Base-by-base conservation (phyloP, 2,797 vertebrate genomes). In the Poliocrania exsul region DNA sequence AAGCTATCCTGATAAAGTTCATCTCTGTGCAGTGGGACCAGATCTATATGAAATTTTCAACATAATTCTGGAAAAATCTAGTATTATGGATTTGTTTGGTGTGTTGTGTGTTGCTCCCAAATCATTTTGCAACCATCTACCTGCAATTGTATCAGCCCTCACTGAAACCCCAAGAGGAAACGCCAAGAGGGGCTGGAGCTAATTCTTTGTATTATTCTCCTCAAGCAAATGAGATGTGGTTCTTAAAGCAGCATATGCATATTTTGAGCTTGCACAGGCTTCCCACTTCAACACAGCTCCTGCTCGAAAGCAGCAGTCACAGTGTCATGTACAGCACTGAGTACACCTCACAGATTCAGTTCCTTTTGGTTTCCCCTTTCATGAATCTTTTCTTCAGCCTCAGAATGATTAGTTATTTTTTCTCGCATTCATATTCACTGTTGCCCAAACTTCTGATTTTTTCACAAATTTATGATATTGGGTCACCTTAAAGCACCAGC, bases 121-220 rank as follows among this genome's bases (percentile, higher is more conserved):
- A 80, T 73, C 33, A 69, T 91, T 82, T 77, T 37, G 23, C 66
- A 88, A 88, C 26, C 65, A 71, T 64, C 70, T 81, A 90, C 47
- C 66, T 81, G 53, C 62, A 89, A 26, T n/a, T 61, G 1, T 86
- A 79, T 67, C 66, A 86, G 54, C 40, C 11, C 33, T 54, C 62
- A 84, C 81, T 75, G 37, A 91, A 91, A 58, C 13, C 16, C 25
- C 73, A 86, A 50, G 64, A 90, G 51, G 24, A 81, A 86, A 80
- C 46, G 46, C 66, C 77, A 56, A 56, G 31, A 64, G 29, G n/a
- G 23, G 23, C 56, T 82, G 28, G 16, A 70, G 51, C 4, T 72
- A 92, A 70, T 51, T 49, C 20, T 72, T 51, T 25, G 9, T 40
- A 33, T 54, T 62, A 25, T 49, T 85, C 84, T 80, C 67, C 28